Evolutionary conservation across 53 echinoderm and acorn worm species (phyloP), one percentile per base, ranked within the genome.

Genomic region (Echinometra lucunter): DNA sequence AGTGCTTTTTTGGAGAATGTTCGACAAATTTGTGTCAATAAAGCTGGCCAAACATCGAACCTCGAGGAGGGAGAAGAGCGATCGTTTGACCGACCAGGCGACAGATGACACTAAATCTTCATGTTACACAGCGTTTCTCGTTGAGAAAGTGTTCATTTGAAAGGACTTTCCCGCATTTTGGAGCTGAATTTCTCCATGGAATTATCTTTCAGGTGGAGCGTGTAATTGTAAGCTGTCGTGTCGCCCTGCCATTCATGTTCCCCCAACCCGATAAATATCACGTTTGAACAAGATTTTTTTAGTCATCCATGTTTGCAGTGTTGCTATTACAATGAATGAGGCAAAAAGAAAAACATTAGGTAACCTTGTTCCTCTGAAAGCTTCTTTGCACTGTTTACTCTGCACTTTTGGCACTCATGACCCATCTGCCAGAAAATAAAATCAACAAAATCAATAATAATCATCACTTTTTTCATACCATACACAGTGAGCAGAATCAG

Each of bases 11-110:
- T 17, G 16, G 45, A 91, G 42, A 91, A 91, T 91, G 91, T 70
- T 70, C 45, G 40, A 42, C 69, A 91, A 91, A 91, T 69, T 91
- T 91, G 69, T 47, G 70, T 37, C 69, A 70, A 91, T 17, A 91
- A 91, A 91, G 91, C 91, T 91, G 91, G 16, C 66, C 70, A 91
- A 91, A 91, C 91, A 91, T 12, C 5, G 34, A 60, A 66, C 69
- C 30, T n/a, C 63, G 32, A 45, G 91, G 70, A 30, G 35, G 69
- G 91, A 30, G 27, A 45, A 70, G 91, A 21, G 47, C 69, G 45
- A 42, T 44, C 18, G 47, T 88, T 56, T 67, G 66, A 66, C 91
- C 69, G 66, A 23, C 57, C 58, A 1, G 37, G 57, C 2, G 58
- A 37, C 45, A 60, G 89, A 89, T 58, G 89, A 85, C 12, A 85